These are phyloP conservation scores for Drosophila bocqueti DNA, from an alignment of 1,140 invertebrate genomes.

Conservation along the genomic window DNA sequence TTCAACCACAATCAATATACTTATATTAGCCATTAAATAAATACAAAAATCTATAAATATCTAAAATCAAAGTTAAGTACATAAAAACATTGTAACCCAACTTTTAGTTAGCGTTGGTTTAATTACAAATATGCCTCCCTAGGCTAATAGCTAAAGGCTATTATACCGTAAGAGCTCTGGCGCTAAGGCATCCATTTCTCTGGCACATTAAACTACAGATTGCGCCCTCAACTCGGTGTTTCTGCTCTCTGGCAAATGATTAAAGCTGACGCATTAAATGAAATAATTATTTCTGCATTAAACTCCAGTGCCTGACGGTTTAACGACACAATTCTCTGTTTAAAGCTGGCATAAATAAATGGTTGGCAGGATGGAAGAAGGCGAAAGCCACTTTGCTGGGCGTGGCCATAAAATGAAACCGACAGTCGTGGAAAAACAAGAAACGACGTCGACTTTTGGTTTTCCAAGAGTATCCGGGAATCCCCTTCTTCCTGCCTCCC, in stretches of 20 bases:
- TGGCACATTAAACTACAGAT: slow-evolving; percentile 24
- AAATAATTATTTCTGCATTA: slow-evolving; percentile 66
- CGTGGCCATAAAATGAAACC: slow-evolving; percentile 52
- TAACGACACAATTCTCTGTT: slow-evolving; percentile 62
- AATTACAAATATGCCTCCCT: slow-evolving; percentile 6
- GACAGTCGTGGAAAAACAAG: slow-evolving; percentile 11
- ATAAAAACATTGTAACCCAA: not conserved
- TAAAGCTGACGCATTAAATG: slow-evolving; percentile 40
- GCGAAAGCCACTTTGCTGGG: slow-evolving; percentile 42
- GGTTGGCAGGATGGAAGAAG: slow-evolving; percentile 20
- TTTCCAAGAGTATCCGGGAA: slow-evolving; percentile 14
- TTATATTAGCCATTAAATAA: not conserved
- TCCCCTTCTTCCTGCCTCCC: slow-evolving; percentile 1
- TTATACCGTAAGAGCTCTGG: not conserved
- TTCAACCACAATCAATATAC: too few relatives aligned
- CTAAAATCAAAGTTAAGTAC: not conserved
- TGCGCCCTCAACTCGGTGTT: not conserved
- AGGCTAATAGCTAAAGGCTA: not conserved
- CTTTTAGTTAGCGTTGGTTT: not conserved
- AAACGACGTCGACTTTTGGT: slow-evolving; percentile 27
- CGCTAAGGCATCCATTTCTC: not conserved
- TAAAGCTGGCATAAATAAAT: slow-evolving; percentile 64
- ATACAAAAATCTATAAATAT: not conserved
- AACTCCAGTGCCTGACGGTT: slow-evolving; percentile 50
- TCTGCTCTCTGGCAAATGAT: slow-evolving; percentile 7